These are phyloP conservation scores for Momotus momota DNA, from an alignment of 2,797 vertebrate species.

Conservation along the genomic window DNA sequence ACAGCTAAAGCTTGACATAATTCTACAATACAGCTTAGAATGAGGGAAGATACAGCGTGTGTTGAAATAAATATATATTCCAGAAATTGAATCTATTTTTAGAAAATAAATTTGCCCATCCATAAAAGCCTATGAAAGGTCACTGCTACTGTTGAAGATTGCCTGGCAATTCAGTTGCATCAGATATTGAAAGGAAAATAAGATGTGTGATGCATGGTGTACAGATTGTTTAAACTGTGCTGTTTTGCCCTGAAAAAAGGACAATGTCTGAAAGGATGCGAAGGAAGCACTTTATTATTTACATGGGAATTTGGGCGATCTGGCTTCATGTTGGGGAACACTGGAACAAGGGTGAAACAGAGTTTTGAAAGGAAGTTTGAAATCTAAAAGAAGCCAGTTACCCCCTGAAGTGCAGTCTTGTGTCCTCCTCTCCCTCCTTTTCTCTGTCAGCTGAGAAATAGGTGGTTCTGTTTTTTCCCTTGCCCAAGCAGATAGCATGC, in stretches of 20 bases:
- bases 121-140: conserved; percentile 60
- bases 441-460: not conserved
- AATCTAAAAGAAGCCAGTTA: not conserved
- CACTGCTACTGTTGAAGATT: conserved; percentile 62
- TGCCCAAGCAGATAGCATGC: not conserved
- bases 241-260: not conserved
- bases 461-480: not conserved
- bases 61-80: conserved; percentile 47
- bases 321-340: not conserved
- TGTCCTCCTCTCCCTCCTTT: not conserved
- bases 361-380: not conserved
- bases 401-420: not conserved
- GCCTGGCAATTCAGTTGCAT: conserved; percentile 59
- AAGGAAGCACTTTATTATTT: not conserved
- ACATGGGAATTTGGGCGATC: not conserved
- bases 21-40: conserved; percentile 26
- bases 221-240: conserved; percentile 29
- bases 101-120: conserved; percentile 67
- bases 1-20: conserved; percentile 44
- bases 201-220: conserved; percentile 25
- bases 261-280: not conserved
- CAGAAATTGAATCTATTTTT: conserved; percentile 66
- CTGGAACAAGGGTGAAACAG: not conserved
- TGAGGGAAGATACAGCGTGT: not conserved
- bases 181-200: conserved; percentile 44